Evolutionary conservation across 2,113 vertebrate genomes (phyloP).

Genomic region (Menidia beryllina): DNA sequence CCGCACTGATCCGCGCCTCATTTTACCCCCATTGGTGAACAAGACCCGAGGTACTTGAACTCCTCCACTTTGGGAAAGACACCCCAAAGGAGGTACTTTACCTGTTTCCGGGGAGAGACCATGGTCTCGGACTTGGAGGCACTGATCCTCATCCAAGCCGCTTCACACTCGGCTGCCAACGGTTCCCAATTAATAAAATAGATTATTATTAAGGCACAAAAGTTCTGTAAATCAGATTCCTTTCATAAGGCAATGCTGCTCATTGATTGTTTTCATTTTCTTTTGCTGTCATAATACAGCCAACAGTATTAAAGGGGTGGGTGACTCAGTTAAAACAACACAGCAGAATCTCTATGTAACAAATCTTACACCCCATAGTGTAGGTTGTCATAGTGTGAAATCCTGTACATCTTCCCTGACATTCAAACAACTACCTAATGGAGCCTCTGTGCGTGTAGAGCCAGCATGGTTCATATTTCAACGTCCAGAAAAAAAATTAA

Average conservation of each 20-base stretch:
- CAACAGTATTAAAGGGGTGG: constrained; percentile 11
- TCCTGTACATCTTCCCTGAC: background rate
- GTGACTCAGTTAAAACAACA: constrained; percentile 13
- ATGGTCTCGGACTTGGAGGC: too few species aligned
- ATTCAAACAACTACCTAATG: background rate
- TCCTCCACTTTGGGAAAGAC: too few species aligned
- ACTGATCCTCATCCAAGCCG: too few species aligned
- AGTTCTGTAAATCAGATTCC: constrained; percentile 9
- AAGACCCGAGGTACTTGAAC: too few species aligned
- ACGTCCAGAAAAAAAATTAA: constrained; percentile 26
- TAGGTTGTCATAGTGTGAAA: background rate
- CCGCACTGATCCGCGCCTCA: too few species aligned
- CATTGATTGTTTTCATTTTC: constrained; percentile 16
- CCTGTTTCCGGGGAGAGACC: too few species aligned
- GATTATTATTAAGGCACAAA: background rate
- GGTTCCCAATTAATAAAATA: too few species aligned
- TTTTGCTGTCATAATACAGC: constrained; percentile 7
- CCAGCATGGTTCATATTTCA: constrained; percentile 9
- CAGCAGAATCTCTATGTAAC: background rate
- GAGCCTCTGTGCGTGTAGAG: background rate
- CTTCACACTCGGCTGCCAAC: too few species aligned
- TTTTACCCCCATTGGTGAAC: too few species aligned
- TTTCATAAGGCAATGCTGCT: constrained; percentile 15
- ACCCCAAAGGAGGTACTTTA: too few species aligned
- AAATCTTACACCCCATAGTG: constrained; percentile 12